Evolutionary conservation across 2,888 invertebrate species (phyloP).

Genomic region (Neelides folsomi): DNA sequence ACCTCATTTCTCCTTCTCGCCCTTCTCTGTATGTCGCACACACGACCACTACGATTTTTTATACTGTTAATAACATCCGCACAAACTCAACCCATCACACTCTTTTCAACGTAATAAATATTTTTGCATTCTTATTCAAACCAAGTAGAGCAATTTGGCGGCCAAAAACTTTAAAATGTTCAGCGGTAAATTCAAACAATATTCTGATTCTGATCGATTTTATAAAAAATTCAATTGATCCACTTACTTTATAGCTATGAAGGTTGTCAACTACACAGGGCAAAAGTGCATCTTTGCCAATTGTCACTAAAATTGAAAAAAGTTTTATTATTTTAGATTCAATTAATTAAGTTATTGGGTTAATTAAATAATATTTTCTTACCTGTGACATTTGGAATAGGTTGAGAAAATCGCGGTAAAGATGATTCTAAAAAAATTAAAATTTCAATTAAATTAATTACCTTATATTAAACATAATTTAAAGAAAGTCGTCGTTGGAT

Average conservation of each 20-base stretch:
- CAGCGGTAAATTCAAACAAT: too few species aligned
- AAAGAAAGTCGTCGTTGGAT: too few species aligned
- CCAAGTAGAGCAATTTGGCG: too few species aligned
- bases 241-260: slow-evolving; percentile 63
- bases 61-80: background rate
- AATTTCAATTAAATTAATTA: too few species aligned
- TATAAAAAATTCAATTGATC: background rate
- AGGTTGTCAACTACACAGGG: slow-evolving; percentile 83
- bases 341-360: too few species aligned
- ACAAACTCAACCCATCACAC: too few species aligned
- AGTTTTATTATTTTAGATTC: too few species aligned
- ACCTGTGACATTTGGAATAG: slow-evolving; percentile 69
- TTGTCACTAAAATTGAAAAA: slow-evolving; percentile 46
- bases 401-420: slow-evolving; percentile 72
- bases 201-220: too few species aligned
- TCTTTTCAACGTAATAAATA: slow-evolving; percentile 5
- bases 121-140: background rate
- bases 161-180: too few species aligned
- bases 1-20: background rate
- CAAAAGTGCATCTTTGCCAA: slow-evolving; percentile 71
- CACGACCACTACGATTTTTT: background rate
- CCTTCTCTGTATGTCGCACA: background rate
- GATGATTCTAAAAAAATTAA: slow-evolving; percentile 51
- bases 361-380: too few species aligned
- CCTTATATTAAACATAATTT: too few species aligned